phyloP scores from a whole-genome alignment of 2,888 invertebrate species.

The Thera obeliscata region DNA sequence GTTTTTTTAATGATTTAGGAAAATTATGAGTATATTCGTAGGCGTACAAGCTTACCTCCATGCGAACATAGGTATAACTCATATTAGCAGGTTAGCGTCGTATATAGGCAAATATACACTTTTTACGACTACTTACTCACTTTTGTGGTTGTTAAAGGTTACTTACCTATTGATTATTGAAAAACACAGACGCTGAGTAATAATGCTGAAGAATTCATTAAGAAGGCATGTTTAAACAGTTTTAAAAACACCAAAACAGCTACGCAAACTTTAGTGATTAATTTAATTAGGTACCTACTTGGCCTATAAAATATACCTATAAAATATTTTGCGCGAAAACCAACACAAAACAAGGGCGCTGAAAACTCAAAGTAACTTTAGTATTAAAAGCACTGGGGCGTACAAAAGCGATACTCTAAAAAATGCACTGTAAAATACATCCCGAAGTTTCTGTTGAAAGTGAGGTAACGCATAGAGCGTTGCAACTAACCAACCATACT shows the following conservation, averaged over 20 bases:
- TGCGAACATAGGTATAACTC: no score
- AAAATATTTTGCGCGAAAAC: conserved; percentile 21
- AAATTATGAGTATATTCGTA: no score
- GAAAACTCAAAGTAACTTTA: conserved; percentile 68
- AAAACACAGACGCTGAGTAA: neutral
- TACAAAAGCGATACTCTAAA: conserved; percentile 83
- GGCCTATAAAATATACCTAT: neutral
- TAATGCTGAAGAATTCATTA: neutral
- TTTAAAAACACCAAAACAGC: conserved; percentile 3
- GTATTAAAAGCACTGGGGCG: conserved; percentile 74
- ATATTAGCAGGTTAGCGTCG: no score
- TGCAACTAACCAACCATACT: conserved; percentile 81
- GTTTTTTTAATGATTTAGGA: no score
- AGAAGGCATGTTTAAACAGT: neutral
- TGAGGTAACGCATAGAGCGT: conserved; percentile 82
- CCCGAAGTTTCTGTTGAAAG: conserved; percentile 80
- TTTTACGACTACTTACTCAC: no score
- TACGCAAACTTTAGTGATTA: neutral
- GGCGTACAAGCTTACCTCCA: no score
- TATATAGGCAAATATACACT: no score
- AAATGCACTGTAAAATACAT: conserved; percentile 82
- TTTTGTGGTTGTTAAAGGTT: no score
- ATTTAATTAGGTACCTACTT: neutral
- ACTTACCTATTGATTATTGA: no score
- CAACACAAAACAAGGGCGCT: conserved; percentile 48